Evolutionary conservation across 1,140 invertebrate species (phyloP), one percentile per base, ranked within the genome.

Genomic region (Ooceraea biroi): DNA sequence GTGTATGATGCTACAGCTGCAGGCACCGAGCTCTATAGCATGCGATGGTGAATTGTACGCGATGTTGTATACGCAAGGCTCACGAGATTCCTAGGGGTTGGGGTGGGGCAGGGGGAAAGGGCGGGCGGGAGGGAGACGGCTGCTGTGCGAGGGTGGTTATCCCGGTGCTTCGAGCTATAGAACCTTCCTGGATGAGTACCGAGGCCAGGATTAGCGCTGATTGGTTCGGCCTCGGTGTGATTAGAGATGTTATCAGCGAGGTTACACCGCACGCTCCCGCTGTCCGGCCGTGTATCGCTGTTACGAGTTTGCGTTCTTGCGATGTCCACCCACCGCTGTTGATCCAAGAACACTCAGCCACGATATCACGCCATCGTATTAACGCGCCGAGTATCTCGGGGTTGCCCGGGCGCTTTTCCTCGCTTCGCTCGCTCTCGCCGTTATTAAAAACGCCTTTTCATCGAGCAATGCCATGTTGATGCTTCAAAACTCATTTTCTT

Each of bases 231-330:
- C 90, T 91, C 92, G 92, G 90, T 92, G 92, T 94, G 93, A 94
- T 94, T 94, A 94, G 93, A 93, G 92, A 94, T 94, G 93, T 94
- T 94, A 93, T 93, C 92, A 93, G 93, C 85, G 87, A 89, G 91
- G 89, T 89, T 91, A 91, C 91, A 92, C 91, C 90, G 90, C 92
- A 91, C 92, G 90, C 91, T 91, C 85, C 90, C 87, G 88, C 91
- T 83, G 90, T 71, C 69, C 84, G 73, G 1, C 44, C 88, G 87
- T 91, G 89, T 85, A 87, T 88, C 92, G 68, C 89, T 89, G 89
- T 87, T 89, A 92, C 89, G 90, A 93, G 92, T 93, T 92, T 93
- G 91, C 90, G 92, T 93, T 92, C 91, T 93, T 92, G 85, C 87
- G 72, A 44, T 63, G 65, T 80, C 27, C 65, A 80, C 8, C 44